These are phyloP conservation scores for Chymomyza fuscimana DNA, from an alignment of 2,888 invertebrate species.

Conservation along the genomic window DNA sequence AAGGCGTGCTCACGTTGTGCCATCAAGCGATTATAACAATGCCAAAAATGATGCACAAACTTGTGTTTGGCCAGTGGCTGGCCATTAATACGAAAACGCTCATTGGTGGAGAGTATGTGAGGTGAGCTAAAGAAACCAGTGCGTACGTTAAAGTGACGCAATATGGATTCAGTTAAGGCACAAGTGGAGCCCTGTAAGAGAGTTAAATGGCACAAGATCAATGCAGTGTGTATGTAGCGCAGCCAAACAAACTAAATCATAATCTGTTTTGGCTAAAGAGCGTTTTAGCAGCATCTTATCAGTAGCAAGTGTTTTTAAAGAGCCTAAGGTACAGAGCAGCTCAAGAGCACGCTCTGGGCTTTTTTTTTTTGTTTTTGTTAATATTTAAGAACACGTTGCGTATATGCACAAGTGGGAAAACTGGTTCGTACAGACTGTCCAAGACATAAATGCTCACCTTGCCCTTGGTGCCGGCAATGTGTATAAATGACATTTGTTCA, in stretches of 20 bases:
- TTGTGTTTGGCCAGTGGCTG: conserved; percentile 85
- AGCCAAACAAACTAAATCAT: not conserved
- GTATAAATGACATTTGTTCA: conserved; percentile 90
- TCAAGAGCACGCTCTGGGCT: not conserved
- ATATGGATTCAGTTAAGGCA: conserved; percentile 93
- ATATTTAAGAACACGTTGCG: too few relatives aligned
- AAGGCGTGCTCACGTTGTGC: conserved; percentile 81
- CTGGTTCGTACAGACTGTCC: not conserved
- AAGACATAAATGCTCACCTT: conserved; percentile 82
- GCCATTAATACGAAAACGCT: conserved; percentile 94
- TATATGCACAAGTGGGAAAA: not conserved
- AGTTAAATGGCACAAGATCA: conserved; percentile 1
- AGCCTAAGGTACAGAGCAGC: not conserved
- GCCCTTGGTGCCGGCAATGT: conserved; percentile 98
- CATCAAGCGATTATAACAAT: conserved; percentile 85
- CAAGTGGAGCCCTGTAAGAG: conserved; percentile 90
- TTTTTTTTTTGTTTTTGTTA: not conserved
- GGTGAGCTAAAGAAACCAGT: conserved; percentile 99
- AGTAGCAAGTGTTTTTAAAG: not conserved
- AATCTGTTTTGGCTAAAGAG: not conserved
- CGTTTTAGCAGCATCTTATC: not conserved
- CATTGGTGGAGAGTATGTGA: conserved; percentile 94
- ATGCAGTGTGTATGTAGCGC: too few relatives aligned
- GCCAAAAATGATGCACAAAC: conserved; percentile 91
- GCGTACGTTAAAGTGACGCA: conserved; percentile 89